phyloP scores from a whole-genome alignment of 2,113 vertebrate species.

The Podarcis cretensis region DNA sequence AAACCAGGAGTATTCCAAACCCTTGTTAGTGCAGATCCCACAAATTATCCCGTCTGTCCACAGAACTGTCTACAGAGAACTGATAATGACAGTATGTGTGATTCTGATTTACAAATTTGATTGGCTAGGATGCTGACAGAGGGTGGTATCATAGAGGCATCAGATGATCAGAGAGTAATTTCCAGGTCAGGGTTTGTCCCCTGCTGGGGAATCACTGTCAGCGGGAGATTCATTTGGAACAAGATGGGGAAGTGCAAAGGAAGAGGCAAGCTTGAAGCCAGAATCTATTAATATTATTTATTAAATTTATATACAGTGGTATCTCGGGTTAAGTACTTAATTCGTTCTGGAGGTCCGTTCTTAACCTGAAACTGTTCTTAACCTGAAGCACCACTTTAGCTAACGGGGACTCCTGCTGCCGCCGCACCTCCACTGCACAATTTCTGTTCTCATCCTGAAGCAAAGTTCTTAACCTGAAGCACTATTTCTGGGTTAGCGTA shows the following conservation, averaged over 20 bases:
- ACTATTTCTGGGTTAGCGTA: no score
- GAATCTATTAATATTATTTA: not conserved
- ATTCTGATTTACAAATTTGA: not conserved
- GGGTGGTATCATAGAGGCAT: not conserved
- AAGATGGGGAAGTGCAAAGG: not conserved
- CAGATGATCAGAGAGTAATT: not conserved
- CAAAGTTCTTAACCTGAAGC: no score
- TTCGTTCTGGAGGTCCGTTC: no score
- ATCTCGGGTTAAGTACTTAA: no score
- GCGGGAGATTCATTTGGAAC: not conserved
- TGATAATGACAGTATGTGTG: not conserved
- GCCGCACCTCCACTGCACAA: no score
- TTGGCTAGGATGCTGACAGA: not conserved
- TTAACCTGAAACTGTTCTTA: no score
- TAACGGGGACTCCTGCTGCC: no score
- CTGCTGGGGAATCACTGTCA: not conserved
- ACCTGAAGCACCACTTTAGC: no score
- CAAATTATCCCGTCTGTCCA: not conserved
- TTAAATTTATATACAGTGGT: no score
- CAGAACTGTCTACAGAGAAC: not conserved
- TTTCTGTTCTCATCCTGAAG: no score
- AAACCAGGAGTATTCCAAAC: constrained; percentile 4
- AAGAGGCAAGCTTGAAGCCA: not conserved
- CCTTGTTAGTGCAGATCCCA: not conserved
- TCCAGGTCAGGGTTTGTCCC: not conserved